Conservation (phyloP, 1,140 invertebrate genomes). For the Eriosoma lanigerum region DNA sequence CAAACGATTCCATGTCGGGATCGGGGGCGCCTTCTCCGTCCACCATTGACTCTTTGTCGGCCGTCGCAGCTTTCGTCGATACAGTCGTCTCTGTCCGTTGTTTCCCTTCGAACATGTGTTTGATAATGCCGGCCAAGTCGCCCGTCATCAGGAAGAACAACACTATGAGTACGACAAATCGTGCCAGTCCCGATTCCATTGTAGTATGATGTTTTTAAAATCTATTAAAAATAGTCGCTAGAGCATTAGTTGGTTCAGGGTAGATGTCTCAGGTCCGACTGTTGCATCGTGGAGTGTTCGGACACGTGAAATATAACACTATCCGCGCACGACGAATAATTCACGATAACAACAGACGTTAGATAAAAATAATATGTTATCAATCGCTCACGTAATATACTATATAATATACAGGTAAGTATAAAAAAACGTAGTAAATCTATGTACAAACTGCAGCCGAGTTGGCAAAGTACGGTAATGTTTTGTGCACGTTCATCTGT, state of each 20-base stretch:
- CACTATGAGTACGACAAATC: constrained; percentile 51
- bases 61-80: too few relatives aligned
- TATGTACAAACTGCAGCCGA: background rate
- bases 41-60: background rate
- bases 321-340: too few relatives aligned
- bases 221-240: too few relatives aligned
- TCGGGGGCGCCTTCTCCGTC: background rate
- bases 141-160: constrained; percentile 53
- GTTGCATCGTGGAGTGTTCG: too few relatives aligned
- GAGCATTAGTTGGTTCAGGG: too few relatives aligned
- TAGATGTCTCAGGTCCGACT: too few relatives aligned
- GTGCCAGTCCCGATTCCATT: constrained; percentile 52
- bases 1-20: constrained; percentile 26
- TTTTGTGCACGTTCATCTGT: background rate
- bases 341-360: too few relatives aligned
- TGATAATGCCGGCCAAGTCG: constrained; percentile 51
- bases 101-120: constrained; percentile 29
- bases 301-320: too few relatives aligned
- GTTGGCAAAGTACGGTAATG: background rate
- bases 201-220: too few relatives aligned
- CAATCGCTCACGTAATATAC: too few relatives aligned
- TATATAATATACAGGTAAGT: too few relatives aligned
- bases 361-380: background rate
- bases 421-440: too few relatives aligned
- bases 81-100: background rate